phyloP scores from a whole-genome alignment of 2,113 vertebrate species.

The Nothocercus nigrocapillus region DNA sequence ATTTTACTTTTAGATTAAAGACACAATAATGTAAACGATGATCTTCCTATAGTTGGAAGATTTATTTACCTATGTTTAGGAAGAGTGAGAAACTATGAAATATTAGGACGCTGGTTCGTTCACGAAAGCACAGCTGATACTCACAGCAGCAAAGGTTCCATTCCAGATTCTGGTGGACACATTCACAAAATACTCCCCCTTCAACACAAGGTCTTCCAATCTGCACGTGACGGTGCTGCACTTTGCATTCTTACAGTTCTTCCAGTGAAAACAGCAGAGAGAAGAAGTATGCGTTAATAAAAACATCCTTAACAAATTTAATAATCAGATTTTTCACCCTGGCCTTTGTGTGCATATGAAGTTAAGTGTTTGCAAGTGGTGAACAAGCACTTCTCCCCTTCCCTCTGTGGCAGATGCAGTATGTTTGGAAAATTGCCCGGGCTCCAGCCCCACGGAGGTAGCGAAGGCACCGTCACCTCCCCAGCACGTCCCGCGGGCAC shows the following conservation, averaged over 20 bases:
- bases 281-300: neutral
- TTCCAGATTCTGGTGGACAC: slow-evolving; percentile 92
- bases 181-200: slow-evolving; percentile 84
- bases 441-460: neutral
- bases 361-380: neutral
- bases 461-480: neutral
- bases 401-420: neutral
- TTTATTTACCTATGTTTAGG: neutral
- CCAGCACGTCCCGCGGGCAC: neutral
- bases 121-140: slow-evolving; percentile 27
- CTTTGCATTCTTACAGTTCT: slow-evolving; percentile 85
- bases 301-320: neutral
- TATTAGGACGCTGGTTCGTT: neutral
- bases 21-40: neutral
- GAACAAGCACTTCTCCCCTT: neutral
- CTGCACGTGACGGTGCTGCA: slow-evolving; percentile 83
- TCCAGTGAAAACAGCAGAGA: neutral
- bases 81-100: neutral
- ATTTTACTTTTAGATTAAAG: neutral
- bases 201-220: slow-evolving; percentile 80
- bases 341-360: neutral
- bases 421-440: neutral
- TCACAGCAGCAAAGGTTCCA: slow-evolving; percentile 86
- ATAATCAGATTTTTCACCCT: neutral
- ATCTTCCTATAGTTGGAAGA: neutral